A percentile compares a stretch with the other conserved stretches of the same genome.
Conservation (phyloP, 2,113 vertebrate genomes). For the Litocranius walleri region DNA sequence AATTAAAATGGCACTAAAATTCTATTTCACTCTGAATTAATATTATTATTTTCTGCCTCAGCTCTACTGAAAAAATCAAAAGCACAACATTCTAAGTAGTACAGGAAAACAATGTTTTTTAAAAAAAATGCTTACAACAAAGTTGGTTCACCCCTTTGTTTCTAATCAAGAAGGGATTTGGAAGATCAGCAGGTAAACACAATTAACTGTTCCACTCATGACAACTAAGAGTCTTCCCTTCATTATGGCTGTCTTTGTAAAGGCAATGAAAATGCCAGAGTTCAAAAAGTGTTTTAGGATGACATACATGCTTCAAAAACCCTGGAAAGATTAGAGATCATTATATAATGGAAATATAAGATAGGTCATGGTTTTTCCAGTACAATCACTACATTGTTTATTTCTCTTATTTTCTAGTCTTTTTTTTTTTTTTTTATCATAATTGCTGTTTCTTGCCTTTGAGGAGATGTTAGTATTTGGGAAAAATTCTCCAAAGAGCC, state of each 20-base stretch:
- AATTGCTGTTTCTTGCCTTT: slow-evolving; percentile 37
- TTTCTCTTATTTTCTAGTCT: slow-evolving; percentile 12
- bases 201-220: not conserved
- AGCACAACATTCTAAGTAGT: not conserved
- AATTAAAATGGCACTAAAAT: not conserved
- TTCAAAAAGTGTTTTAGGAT: slow-evolving; percentile 30
- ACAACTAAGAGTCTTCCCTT: not conserved
- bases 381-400: not conserved
- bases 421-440: slow-evolving; percentile 40
- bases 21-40: not conserved
- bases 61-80: not conserved
- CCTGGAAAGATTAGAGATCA: not conserved
- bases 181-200: not conserved
- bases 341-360: slow-evolving; percentile 21
- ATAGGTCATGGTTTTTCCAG: not conserved
- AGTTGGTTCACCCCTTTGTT: not conserved
- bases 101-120: not conserved
- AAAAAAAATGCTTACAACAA: not conserved
- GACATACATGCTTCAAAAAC: not conserved
- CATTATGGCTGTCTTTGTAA: not conserved
- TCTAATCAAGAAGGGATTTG: not conserved
- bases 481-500: not conserved
- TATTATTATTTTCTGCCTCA: not conserved
- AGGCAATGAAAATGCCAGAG: not conserved
- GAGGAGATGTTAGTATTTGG: not conserved